Evolutionary conservation across 2,113 vertebrate species (phyloP), one percentile per base, ranked within the genome.

Genomic region (Bombycilla garrulus): DNA sequence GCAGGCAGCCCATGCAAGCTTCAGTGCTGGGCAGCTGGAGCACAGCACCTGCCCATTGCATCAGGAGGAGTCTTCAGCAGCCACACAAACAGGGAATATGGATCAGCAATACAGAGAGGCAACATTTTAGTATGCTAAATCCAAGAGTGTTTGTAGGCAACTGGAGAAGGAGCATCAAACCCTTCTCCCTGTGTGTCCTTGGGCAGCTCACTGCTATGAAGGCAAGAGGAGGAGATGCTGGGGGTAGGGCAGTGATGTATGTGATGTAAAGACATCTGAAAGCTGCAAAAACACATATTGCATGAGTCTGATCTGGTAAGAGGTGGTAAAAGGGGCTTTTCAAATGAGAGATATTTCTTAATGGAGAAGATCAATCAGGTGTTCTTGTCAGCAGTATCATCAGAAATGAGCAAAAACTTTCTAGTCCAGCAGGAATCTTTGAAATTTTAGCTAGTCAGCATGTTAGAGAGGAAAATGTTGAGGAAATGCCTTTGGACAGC

Each of bases 31-130:
- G 84, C 88, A 93, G 77, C 72, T 86, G 76, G 85, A 92, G 73
- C 62, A 20, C 87, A 79, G 79, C 7, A 8, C 86, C 72, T 78
- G 79, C 81, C n/a, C 38, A 10, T 4, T 12, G 74, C 42, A 12
- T 80, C 62, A 44, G 79, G 91, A 90, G 82, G 91, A 66, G 69
- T 26, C 64, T 69, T 92, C 96, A 95, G 61, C 61, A 66, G 60
- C 67, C 28, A 9, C 74, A 70, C 61, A 57, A 95, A 65, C 47
- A 25, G 47, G 56, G 5, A 40, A 78, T 78, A 45, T 4, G 47
- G 28, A 38, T 84, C 67, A 74, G 66, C 48, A 71, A 44, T 74
- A 72, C 6, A 69, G 64, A 58, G 54, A 56, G 48, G 67, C 67
- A 74, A 28, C 12, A 2, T 57, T 61, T 65, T 38, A 38, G 67